Conservation (phyloP, 2,113 vertebrate genomes). For the Heterotis niloticus region DNA sequence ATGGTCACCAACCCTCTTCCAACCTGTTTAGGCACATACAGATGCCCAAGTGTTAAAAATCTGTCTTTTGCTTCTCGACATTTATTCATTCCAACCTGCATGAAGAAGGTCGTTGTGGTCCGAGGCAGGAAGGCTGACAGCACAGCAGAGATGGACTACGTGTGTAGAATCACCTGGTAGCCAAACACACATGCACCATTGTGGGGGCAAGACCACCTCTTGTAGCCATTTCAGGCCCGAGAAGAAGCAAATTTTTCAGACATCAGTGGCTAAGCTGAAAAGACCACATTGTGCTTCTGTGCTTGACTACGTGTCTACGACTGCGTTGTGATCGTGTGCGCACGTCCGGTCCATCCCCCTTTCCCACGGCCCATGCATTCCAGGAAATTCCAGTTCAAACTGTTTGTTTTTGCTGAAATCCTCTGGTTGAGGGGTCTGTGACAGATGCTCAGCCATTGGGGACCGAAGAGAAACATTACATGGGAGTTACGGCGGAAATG, state of each 20-base stretch:
- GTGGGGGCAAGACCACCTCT: too few species aligned
- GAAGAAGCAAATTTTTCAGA: too few species aligned
- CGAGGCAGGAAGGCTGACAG: too few species aligned
- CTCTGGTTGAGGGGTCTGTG: not conserved
- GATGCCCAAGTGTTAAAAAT: too few species aligned
- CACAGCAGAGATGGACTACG: too few species aligned
- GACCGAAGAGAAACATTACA: not conserved
- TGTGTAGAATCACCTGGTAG: too few species aligned
- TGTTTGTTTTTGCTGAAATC: constrained; percentile 26
- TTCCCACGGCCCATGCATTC: constrained; percentile 18
- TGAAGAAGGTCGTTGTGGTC: too few species aligned
- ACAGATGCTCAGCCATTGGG: not conserved
- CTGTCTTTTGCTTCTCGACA: too few species aligned
- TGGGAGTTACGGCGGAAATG: not conserved
- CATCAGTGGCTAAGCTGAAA: not conserved
- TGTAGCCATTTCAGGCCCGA: too few species aligned
- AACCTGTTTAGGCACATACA: not conserved
- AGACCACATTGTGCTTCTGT: not conserved
- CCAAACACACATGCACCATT: too few species aligned
- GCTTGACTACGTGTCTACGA: not conserved
- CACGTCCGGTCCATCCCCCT: not conserved
- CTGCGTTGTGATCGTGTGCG: not conserved
- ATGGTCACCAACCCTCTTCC: not conserved
- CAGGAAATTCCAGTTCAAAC: constrained; percentile 29
- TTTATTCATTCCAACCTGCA: too few species aligned